Conservation (phyloP, 2,888 invertebrate species). For the Polydesmus complanatus region DNA sequence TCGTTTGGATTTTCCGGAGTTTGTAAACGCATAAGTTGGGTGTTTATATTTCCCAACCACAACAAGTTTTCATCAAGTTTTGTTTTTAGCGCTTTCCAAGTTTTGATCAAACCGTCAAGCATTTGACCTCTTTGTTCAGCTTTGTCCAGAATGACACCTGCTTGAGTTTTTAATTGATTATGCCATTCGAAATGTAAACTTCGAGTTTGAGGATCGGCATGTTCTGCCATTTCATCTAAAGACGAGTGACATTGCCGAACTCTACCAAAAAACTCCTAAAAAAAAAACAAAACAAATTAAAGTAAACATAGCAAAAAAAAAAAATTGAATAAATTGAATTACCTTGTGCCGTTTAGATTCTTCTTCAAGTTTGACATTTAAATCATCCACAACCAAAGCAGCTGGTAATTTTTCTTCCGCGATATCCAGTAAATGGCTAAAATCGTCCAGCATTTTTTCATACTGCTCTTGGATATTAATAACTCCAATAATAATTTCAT, state of each 20-base stretch:
- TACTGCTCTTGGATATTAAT: constrained; percentile 69
- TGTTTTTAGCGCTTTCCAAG: constrained; percentile 7
- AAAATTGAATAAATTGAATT: too few relatives aligned
- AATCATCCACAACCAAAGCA: constrained; percentile 4
- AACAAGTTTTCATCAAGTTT: neutral
- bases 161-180: constrained; percentile 58
- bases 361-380: neutral
- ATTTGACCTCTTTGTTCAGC: constrained; percentile 40
- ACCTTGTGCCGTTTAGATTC: constrained; percentile 14
- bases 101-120: constrained; percentile 9
- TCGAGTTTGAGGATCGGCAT: constrained; percentile 55
- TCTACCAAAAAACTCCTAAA: constrained; percentile 17
- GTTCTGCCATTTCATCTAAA: constrained; percentile 16
- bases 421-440: constrained; percentile 67
- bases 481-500: constrained; percentile 59
- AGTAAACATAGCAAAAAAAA: too few relatives aligned
- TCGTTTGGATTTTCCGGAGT: constrained; percentile 68
- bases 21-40: neutral
- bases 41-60: constrained; percentile 4
- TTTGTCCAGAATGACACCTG: constrained; percentile 59
- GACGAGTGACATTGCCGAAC: constrained; percentile 18
- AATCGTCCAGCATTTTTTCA: constrained; percentile 72
- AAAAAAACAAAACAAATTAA: neutral
- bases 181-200: constrained; percentile 56
- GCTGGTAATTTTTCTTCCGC: constrained; percentile 44